These are phyloP conservation scores for Hystrix brachyura DNA, from an alignment of 2,113 vertebrate genomes.

Conservation along the genomic window DNA sequence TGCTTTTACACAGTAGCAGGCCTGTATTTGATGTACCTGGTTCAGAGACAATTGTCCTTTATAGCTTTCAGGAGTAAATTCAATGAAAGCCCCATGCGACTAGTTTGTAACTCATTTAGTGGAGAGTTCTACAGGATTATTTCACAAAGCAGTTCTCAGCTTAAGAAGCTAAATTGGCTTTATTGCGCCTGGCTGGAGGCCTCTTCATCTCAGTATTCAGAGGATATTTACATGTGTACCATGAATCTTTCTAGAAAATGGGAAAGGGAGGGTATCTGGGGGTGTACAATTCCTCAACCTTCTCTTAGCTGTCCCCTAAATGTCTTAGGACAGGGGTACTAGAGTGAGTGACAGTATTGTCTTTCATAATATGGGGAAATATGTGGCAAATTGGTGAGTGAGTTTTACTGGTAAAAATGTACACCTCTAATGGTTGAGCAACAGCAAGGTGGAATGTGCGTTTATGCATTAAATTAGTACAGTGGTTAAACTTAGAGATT, in stretches of 20 bases:
- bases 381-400: rapidly evolving
- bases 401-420: not conserved
- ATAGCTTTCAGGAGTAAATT: slow-evolving; percentile 78
- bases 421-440: not conserved
- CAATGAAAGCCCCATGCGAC: slow-evolving; percentile 71
- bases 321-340: not conserved
- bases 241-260: slow-evolving; percentile 66
- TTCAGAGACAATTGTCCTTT: slow-evolving; percentile 84
- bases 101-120: slow-evolving; percentile 81
- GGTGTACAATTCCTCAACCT: not conserved
- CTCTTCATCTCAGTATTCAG: slow-evolving; percentile 54
- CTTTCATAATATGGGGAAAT: not conserved
- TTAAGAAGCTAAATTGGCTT: slow-evolving; percentile 68
- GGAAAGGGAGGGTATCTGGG: not conserved
- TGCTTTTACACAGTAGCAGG: slow-evolving; percentile 80
- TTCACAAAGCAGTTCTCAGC: slow-evolving; percentile 74
- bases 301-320: not conserved
- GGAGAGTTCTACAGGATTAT: slow-evolving; percentile 79
- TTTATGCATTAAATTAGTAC: not conserved
- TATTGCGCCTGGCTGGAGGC: slow-evolving; percentile 74
- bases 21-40: slow-evolving; percentile 82
- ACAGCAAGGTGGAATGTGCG: not conserved
- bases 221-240: slow-evolving; percentile 53
- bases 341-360: not conserved
- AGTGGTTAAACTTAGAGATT: not conserved